Percentiles rank a stretch among this genome's conserved stretches.
These are phyloP conservation scores for Mastigias papua DNA, from an alignment of 30 jellyfish, hydroid and myxozoan genomes.

Conservation along the genomic window DNA sequence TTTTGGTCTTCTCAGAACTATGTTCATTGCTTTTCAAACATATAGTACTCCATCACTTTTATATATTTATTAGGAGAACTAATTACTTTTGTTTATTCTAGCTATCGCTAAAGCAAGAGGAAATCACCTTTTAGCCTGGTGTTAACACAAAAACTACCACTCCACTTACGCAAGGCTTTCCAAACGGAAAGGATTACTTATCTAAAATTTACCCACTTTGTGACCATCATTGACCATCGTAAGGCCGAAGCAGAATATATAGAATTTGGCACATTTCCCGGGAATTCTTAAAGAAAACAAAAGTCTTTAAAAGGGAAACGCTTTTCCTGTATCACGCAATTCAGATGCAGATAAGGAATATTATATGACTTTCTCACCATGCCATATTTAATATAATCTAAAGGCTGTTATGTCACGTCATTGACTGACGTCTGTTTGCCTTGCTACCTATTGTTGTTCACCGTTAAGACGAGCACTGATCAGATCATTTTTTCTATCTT, in stretches of 20 bases:
- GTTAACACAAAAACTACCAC: too few species aligned
- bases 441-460: neutral
- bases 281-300: neutral
- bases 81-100: too few species aligned
- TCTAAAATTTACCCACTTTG: neutral
- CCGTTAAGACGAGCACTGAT: neutral
- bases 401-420: neutral
- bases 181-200: too few species aligned
- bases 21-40: too few species aligned
- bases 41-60: too few species aligned
- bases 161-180: too few species aligned
- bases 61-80: too few species aligned
- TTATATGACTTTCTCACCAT: neutral
- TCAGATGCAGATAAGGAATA: neutral
- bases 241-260: neutral
- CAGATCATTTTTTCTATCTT: too few species aligned
- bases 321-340: slow-evolving; percentile 21
- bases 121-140: too few species aligned
- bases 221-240: neutral
- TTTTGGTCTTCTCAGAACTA: too few species aligned
- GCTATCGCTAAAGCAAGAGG: too few species aligned
- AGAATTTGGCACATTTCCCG: neutral
- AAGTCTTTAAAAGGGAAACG: neutral
- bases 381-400: neutral
- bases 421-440: neutral